Conservation (phyloP, 2,888 invertebrate genomes). For the Augiades crinisus region DNA sequence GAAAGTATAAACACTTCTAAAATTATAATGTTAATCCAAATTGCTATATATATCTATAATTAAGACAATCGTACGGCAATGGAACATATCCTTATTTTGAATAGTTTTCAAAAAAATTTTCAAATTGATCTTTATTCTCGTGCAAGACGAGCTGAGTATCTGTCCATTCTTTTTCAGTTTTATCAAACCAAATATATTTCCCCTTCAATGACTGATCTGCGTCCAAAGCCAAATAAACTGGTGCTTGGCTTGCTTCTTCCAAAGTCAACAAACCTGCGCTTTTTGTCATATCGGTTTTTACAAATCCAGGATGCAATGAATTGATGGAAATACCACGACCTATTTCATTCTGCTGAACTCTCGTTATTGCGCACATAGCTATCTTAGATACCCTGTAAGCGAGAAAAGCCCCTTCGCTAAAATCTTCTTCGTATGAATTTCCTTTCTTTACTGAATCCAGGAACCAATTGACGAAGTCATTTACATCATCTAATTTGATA, state of each 20-base stretch:
- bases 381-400: constrained; percentile 40
- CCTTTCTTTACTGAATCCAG: constrained; percentile 36
- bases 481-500: constrained; percentile 34
- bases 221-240: constrained; percentile 38
- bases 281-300: constrained; percentile 40
- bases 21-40: too few relatives aligned
- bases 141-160: too few relatives aligned
- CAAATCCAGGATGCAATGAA: constrained; percentile 42
- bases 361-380: constrained; percentile 38
- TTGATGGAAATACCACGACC: constrained; percentile 40
- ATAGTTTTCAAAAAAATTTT: too few relatives aligned
- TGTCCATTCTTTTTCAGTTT: constrained; percentile 37
- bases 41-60: too few relatives aligned
- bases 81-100: too few relatives aligned
- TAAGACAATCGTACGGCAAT: too few relatives aligned
- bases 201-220: constrained; percentile 40
- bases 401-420: constrained; percentile 31
- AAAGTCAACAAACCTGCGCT: constrained; percentile 29
- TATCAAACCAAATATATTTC: too few relatives aligned
- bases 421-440: constrained; percentile 35
- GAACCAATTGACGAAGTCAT: constrained; percentile 40
- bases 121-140: too few relatives aligned
- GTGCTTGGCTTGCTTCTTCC: constrained; percentile 34
- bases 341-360: constrained; percentile 36
- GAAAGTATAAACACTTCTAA: too few relatives aligned